phyloP scores from a whole-genome alignment of 2,113 vertebrate species.

The Dermatemys mawii region DNA sequence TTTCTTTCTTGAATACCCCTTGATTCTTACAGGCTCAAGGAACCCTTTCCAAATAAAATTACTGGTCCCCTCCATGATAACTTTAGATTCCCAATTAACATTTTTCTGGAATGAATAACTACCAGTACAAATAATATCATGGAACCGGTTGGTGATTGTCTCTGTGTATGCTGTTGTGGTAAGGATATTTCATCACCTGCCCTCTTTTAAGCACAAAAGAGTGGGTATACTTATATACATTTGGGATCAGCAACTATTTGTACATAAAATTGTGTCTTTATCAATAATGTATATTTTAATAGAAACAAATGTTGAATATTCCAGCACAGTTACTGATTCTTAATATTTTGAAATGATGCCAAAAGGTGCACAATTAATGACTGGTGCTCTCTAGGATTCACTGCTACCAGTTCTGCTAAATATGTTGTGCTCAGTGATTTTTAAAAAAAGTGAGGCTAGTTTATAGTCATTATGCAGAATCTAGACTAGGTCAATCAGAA shows the following conservation, averaged over 20 bases:
- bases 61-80: background rate
- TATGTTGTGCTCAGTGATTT: background rate
- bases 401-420: background rate
- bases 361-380: background rate
- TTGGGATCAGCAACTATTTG: background rate
- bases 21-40: background rate
- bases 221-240: too few species aligned
- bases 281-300: background rate
- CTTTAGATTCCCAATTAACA: background rate
- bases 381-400: background rate
- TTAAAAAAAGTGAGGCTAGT: background rate
- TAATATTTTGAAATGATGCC: background rate
- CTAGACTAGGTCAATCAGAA: background rate
- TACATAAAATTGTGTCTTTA: background rate
- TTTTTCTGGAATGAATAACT: background rate
- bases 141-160: accelerated
- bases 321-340: background rate
- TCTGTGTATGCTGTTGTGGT: background rate
- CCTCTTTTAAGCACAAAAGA: too few species aligned
- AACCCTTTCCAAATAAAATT: background rate
- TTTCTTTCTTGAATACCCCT: background rate
- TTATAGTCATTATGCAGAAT: background rate
- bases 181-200: too few species aligned
- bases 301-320: background rate
- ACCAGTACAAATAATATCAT: background rate